These are phyloP conservation scores for Hecatera dysodea DNA, from an alignment of 2,888 invertebrate species.

Conservation along the genomic window DNA sequence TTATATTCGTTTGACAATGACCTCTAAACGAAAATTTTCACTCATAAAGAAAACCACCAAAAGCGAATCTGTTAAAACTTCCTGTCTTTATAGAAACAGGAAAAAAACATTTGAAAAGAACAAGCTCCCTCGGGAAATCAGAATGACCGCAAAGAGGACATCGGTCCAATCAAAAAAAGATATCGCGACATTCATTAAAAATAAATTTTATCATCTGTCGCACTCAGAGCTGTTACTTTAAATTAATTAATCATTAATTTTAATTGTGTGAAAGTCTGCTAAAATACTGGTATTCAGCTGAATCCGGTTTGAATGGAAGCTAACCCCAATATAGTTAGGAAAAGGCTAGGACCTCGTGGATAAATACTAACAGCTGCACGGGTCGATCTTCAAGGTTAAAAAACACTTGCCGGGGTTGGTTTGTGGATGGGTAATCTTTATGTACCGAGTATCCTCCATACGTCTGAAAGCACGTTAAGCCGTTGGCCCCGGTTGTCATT, in stretches of 20 bases:
- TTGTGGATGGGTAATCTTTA: too few species aligned
- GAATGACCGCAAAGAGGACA: conserved; percentile 42
- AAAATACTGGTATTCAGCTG: too few species aligned
- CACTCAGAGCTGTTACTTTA: background rate
- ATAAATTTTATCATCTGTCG: conserved; percentile 3
- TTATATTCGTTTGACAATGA: background rate
- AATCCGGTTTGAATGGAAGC: too few species aligned
- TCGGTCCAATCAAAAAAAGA: conserved; percentile 30
- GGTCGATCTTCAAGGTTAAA: too few species aligned
- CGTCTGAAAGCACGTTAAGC: too few species aligned
- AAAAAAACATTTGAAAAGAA: conserved; percentile 26
- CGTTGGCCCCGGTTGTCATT: too few species aligned
- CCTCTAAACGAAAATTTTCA: background rate
- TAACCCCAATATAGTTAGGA: too few species aligned
- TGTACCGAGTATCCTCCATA: too few species aligned
- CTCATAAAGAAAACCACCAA: background rate
- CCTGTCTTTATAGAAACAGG: background rate
- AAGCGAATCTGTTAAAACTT: conserved; percentile 12
- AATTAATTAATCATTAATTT: background rate
- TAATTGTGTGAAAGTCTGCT: too few species aligned
- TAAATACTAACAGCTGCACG: too few species aligned
- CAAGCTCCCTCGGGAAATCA: conserved; percentile 43
- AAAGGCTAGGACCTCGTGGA: too few species aligned
- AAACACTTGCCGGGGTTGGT: too few species aligned
- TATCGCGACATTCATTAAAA: conserved; percentile 26